phyloP scores from a whole-genome alignment of 2,888 invertebrate species.

The Aleiodes leptofemur region DNA sequence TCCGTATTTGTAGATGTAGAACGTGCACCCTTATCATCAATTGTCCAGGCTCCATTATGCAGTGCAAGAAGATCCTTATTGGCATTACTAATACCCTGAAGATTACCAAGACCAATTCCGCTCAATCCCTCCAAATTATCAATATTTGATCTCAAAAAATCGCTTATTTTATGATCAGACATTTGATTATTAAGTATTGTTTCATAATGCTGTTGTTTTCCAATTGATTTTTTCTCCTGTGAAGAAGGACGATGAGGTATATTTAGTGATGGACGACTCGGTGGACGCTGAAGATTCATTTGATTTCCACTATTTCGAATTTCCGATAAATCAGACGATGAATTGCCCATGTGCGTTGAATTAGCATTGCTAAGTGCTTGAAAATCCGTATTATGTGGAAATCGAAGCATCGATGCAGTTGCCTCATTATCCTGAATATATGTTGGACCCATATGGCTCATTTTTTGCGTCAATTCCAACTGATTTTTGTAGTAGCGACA shows the following conservation, averaged over 20 bases:
- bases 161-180: slow-evolving; percentile 82
- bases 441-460: slow-evolving; percentile 70
- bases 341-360: slow-evolving; percentile 67
- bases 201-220: slow-evolving; percentile 74
- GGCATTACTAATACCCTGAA: slow-evolving; percentile 68
- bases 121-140: slow-evolving; percentile 83
- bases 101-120: slow-evolving; percentile 67
- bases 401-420: slow-evolving; percentile 68
- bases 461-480: slow-evolving; percentile 78
- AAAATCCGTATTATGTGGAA: slow-evolving; percentile 70
- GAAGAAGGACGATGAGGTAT: slow-evolving; percentile 72
- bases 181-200: slow-evolving; percentile 67
- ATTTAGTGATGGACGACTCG: slow-evolving; percentile 73
- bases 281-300: slow-evolving; percentile 72
- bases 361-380: slow-evolving; percentile 66
- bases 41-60: slow-evolving; percentile 82
- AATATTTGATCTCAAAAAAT: slow-evolving; percentile 83
- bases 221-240: slow-evolving; percentile 72
- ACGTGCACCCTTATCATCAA: slow-evolving; percentile 67
- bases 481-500: slow-evolving; percentile 92
- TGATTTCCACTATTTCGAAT: slow-evolving; percentile 68
- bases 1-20: slow-evolving; percentile 70
- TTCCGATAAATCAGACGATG: slow-evolving; percentile 67
- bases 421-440: slow-evolving; percentile 72
- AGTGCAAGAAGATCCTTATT: slow-evolving; percentile 82